Evolutionary conservation across 1,140 invertebrate species (phyloP), one percentile per base, ranked within the genome.

Genomic region (Euschistus heros): DNA sequence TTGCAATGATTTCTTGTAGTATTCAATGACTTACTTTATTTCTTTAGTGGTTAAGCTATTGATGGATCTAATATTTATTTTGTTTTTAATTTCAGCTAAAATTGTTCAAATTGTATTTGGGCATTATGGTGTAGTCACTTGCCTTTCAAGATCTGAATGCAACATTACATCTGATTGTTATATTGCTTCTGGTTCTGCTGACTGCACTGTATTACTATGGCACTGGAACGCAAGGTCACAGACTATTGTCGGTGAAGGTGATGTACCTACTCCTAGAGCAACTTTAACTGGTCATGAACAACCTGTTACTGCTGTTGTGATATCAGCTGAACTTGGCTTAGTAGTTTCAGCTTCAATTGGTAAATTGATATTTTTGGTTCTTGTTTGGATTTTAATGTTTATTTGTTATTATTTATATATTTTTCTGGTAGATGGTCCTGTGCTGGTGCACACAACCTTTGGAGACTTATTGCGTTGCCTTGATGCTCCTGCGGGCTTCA

Each of bases 161-260:
- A 98, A 97, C 76, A 93, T 98, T 60, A 97, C 93, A 30, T 95
- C 95, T 4, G 96, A 99, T 77, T 99, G 95, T 76, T 99, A 98
- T 77, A 88, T 99, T 65, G 95, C 94, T 0, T 97, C 94, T 2
- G 97, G 96, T 30, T 94, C 92, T 44, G 90, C 94, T 13, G 97
- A 99, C 76, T 98, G 96, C 75, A 98, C 96, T 0, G 92, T 99
- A 8, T 80, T 98, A 54, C 77, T 99, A 5, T 99, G 97, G 97
- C 95, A 98, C 72, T 99, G 97, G 93, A 98, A 91, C 73, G 93
- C 94, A 0, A 82, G 94, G 57, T 92, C 91, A 50, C 93, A 96
- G 75, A 92, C 91, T 57, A 94, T 99, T 71, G 91, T 98, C 44
- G 96, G 96, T 5, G 96, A 99, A 75, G 91, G 89, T 15, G 90